Evolutionary conservation across 2,113 vertebrate genomes (phyloP).

Genomic region (Herpetotheres cachinnans): DNA sequence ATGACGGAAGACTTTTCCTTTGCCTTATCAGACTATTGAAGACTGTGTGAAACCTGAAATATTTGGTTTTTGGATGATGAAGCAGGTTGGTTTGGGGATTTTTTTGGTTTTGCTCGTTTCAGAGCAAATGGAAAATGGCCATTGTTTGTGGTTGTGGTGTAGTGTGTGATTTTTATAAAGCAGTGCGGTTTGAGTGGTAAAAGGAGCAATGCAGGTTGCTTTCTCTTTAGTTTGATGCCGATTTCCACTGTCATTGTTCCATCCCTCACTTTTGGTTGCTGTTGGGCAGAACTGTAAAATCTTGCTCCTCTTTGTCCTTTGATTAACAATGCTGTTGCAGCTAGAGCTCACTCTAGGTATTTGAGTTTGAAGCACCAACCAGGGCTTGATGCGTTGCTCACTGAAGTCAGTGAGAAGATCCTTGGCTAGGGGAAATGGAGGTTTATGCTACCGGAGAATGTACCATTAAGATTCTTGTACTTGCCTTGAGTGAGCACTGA

Average conservation of each 20-base stretch:
- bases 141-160: neutral
- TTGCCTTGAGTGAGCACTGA: neutral
- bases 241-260: neutral
- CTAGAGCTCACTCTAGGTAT: neutral
- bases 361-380: neutral
- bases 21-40: slow-evolving; percentile 82
- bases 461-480: neutral
- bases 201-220: neutral
- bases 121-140: slow-evolving; percentile 68
- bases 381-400: neutral
- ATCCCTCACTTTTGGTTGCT: slow-evolving; percentile 37
- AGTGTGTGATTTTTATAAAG: neutral
- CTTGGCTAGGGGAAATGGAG: neutral
- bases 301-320: slow-evolving; percentile 54
- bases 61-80: slow-evolving; percentile 61
- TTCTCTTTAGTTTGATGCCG: neutral
- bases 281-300: slow-evolving; percentile 57
- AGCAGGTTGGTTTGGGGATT: neutral
- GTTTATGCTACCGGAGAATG: neutral
- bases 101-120: slow-evolving; percentile 74
- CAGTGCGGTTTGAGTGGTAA: neutral
- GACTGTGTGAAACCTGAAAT: slow-evolving; percentile 45
- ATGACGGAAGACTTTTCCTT: slow-evolving; percentile 77
- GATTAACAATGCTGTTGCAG: neutral
- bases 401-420: neutral